Percentiles rank a stretch among this genome's conserved stretches.
Evolutionary conservation across 2,113 vertebrate species (phyloP).

Genomic region (Crocuta crocuta): DNA sequence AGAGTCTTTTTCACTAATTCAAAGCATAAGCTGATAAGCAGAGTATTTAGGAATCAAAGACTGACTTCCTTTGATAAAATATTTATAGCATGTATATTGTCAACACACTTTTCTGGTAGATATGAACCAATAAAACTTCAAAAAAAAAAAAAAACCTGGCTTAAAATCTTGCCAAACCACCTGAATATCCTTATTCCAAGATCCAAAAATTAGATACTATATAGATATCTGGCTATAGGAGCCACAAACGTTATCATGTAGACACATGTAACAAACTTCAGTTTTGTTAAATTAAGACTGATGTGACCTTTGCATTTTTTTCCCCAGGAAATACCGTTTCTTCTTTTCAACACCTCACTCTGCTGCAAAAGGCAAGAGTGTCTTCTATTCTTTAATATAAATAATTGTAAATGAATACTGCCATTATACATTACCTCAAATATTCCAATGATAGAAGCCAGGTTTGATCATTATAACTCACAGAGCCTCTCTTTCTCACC

Average conservation of each 20-base stretch:
- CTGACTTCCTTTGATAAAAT: slow-evolving; percentile 13
- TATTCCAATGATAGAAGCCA: not conserved
- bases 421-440: not conserved
- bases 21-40: not conserved
- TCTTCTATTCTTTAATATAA: not conserved
- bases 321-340: not conserved
- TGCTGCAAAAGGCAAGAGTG: not conserved
- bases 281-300: slow-evolving; percentile 28
- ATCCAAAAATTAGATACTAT: not conserved
- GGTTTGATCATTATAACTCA: not conserved
- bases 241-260: not conserved
- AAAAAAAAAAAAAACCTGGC: not conserved
- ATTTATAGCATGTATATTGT: not conserved
- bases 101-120: not conserved
- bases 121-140: not conserved
- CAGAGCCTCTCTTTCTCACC: not conserved
- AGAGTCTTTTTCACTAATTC: not conserved
- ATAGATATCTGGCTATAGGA: not conserved
- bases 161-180: not conserved
- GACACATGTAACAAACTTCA: not conserved
- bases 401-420: not conserved
- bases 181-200: not conserved
- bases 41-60: not conserved
- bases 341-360: not conserved
- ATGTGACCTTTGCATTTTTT: not conserved